Percentiles rank a stretch among this genome's conserved stretches.
phyloP scores from a whole-genome alignment of 2,797 vertebrate species.

The Micrastur ruficollis region DNA sequence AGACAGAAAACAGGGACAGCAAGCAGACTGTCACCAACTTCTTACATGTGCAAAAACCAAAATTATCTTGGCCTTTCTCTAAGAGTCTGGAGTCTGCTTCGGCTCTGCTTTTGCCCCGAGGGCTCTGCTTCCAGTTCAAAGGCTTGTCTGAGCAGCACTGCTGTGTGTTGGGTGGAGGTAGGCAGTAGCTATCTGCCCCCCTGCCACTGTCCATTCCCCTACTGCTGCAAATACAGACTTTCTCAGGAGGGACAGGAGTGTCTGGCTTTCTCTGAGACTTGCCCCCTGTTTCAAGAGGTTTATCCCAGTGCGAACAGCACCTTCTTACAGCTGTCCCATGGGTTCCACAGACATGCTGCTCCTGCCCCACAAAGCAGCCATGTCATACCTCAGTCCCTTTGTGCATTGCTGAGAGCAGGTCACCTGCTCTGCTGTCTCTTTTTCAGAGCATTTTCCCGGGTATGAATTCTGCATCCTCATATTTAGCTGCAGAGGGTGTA shows the following conservation, averaged over 20 bases:
- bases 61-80: background rate
- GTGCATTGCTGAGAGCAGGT: background rate
- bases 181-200: background rate
- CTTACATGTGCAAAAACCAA: background rate
- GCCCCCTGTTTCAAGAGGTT: background rate
- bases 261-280: background rate
- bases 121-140: background rate
- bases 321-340: background rate
- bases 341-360: background rate
- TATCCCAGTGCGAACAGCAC: background rate
- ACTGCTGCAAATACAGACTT: background rate
- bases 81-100: background rate
- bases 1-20: background rate
- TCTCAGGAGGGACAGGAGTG: background rate
- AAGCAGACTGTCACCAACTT: background rate
- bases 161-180: background rate
- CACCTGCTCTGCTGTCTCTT: background rate
- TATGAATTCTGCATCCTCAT: rapidly evolving
- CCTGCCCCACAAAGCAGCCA: background rate
- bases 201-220: background rate
- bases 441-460: background rate
- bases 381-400: too few species aligned
- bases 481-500: background rate
- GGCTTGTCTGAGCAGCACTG: background rate
- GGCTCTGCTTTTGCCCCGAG: background rate